Percentiles rank a stretch among this genome's conserved stretches.
Conservation (phyloP, 2,888 invertebrate species). For the Cyaniris semiargus region DNA sequence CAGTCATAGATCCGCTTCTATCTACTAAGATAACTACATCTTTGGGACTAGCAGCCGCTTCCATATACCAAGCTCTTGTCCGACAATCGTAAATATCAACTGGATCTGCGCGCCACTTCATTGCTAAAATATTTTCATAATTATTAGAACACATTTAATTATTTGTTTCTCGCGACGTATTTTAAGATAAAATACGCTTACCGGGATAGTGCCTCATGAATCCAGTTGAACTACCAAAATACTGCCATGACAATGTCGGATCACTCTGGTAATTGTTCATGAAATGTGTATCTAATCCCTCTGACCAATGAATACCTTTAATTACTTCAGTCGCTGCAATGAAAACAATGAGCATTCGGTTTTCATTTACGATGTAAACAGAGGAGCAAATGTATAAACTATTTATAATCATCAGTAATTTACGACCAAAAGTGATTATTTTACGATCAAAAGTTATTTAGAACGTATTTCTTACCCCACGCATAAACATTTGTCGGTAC, state of each 20-base stretch:
- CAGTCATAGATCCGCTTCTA: conserved; percentile 95
- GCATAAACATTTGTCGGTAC: conserved; percentile 98
- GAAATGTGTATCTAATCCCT: conserved; percentile 94
- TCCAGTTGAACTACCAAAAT: conserved; percentile 97
- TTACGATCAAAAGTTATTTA: conserved; percentile 25
- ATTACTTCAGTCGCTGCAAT: conserved; percentile 89
- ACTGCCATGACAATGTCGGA: conserved; percentile 97
- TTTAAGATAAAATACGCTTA: conserved; percentile 53
- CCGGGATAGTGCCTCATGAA: conserved; percentile 98
- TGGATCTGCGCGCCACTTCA: conserved; percentile 89
- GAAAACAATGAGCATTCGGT: neutral
- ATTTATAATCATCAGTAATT: conserved; percentile 3
- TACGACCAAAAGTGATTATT: conserved; percentile 13
- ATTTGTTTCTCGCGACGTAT: conserved; percentile 77
- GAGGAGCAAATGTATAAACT: neutral
- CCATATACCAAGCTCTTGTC: conserved; percentile 97
- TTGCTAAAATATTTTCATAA: conserved; percentile 72
- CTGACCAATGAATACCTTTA: conserved; percentile 97
- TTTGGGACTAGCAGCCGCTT: conserved; percentile 98
- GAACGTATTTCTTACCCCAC: conserved; percentile 80
- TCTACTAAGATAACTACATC: conserved; percentile 93
- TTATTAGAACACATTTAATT: conserved; percentile 52
- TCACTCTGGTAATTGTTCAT: conserved; percentile 91
- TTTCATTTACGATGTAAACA: neutral
- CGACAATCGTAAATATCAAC: conserved; percentile 98